Evolutionary conservation across 2,888 invertebrate species (phyloP), one percentile per base, ranked within the genome.

Genomic region (Perithous albicinctus): DNA sequence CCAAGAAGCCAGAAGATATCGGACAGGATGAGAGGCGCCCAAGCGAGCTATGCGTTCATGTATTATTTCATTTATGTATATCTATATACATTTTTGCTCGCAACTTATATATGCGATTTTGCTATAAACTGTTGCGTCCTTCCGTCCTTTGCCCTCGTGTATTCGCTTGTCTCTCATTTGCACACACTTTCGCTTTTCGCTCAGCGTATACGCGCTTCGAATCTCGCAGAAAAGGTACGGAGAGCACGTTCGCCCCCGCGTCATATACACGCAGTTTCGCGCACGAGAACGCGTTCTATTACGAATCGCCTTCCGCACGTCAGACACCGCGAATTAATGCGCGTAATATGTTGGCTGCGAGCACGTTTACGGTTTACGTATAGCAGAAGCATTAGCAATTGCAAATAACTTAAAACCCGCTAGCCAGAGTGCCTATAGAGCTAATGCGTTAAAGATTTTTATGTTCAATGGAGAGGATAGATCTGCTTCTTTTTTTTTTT

Each of bases 241-340:
- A 41, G 26, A 38, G 67, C 29, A 32, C 48, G 48, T 43, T 59
- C 70, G 59, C 66, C 63, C 63, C 51, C 38, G 69, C 46, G 35
- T 56, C n/a, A 32, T 15, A n/a, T 32, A 6, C 51, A 10, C 51
- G 32, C 35, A 43, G 32, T 59, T 56, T 56, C 67, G 54, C 67
- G 54, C 32, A 15, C 61, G 67, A 35, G 85, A 78, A 79, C 81
- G 78, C 80, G 86, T 82, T 84, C 83, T 88, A 90, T 90, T 90
- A 90, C 89, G 89, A 89, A 91, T 91, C 88, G 88, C 89, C 87
- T 88, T 89, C 87, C 88, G 78, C 78, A 86, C 88, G 88, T 89
- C 90, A 90, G 86, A 85, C 88, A 86, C 83, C 86, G 86, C 87
- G 89, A 91, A 91, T 91, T 91, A 92, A 92, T 92, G 91, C 89